phyloP scores from a whole-genome alignment of 2,797 vertebrate species.

The Chelonia mydas region DNA sequence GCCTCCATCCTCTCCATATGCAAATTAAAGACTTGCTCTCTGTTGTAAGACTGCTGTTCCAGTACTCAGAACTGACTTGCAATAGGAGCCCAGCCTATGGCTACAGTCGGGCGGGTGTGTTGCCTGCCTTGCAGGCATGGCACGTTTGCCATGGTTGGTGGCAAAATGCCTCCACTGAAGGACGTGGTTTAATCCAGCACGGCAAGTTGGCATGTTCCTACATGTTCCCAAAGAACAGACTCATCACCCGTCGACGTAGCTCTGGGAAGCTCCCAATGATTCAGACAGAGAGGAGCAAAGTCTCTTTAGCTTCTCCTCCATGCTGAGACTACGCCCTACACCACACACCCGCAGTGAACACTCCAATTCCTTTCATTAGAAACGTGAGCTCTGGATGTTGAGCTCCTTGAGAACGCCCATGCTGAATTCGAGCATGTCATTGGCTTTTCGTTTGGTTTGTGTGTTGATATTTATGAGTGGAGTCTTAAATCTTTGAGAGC shows the following conservation, averaged over 20 bases:
- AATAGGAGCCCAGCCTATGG: neutral
- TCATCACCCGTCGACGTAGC: neutral
- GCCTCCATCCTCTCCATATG: fast-evolving
- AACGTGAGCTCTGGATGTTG: neutral
- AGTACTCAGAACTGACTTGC: neutral
- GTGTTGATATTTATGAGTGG: neutral
- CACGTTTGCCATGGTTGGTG: neutral
- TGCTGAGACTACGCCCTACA: neutral
- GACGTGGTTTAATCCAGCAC: neutral
- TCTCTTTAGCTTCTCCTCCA: neutral
- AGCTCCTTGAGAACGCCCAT: fast-evolving
- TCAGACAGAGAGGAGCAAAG: neutral
- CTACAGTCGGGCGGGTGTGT: neutral
- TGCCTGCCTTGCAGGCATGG: neutral
- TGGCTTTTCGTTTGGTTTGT: neutral
- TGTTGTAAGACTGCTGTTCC: neutral
- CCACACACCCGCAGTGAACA: neutral
- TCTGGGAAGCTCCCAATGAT: neutral
- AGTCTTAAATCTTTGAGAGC: neutral
- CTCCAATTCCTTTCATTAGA: neutral
- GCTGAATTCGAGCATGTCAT: neutral
- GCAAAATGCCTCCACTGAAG: neutral
- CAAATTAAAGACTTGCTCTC: neutral
- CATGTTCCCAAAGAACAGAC: neutral
- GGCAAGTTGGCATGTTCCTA: neutral